A percentile compares a stretch with the other conserved stretches of the same genome.
Conservation (phyloP, 2,797 vertebrate genomes). For the Phoeniculus purpureus region DNA sequence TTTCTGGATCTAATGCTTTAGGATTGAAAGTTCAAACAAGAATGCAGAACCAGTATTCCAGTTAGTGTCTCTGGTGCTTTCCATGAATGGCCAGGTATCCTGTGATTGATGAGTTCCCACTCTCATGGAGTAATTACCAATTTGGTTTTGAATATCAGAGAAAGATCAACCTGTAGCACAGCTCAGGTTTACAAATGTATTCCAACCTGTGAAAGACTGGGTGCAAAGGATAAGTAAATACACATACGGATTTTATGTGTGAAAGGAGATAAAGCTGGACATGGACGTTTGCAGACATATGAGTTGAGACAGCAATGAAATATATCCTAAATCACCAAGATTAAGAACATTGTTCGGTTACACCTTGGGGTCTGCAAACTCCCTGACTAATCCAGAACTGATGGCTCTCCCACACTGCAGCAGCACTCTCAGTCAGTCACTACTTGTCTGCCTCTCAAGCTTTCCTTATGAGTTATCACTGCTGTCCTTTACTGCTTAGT, state of each 20-base stretch:
- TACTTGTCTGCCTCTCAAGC: not conserved
- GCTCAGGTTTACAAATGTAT: not conserved
- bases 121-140: not conserved
- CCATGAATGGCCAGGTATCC: not conserved
- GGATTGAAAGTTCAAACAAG: not conserved
- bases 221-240: not conserved
- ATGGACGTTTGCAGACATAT: not conserved
- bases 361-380: not conserved
- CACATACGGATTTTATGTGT: not conserved
- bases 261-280: not conserved
- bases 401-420: not conserved
- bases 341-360: not conserved
- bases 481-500: not conserved
- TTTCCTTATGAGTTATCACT: not conserved
- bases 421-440: not conserved
- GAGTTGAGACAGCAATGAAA: not conserved
- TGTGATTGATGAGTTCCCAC: not conserved
- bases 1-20: not conserved
- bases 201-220: not conserved
- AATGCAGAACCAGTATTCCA: not conserved
- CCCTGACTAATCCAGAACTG: not conserved
- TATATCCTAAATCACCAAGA: not conserved
- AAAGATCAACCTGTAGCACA: not conserved
- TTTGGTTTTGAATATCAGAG: not conserved
- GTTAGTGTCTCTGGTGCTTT: not conserved